Percentiles rank a stretch among this genome's conserved stretches.
These are phyloP conservation scores for Eupithecia dodoneata DNA, from an alignment of 2,888 invertebrate species.

Conservation along the genomic window DNA sequence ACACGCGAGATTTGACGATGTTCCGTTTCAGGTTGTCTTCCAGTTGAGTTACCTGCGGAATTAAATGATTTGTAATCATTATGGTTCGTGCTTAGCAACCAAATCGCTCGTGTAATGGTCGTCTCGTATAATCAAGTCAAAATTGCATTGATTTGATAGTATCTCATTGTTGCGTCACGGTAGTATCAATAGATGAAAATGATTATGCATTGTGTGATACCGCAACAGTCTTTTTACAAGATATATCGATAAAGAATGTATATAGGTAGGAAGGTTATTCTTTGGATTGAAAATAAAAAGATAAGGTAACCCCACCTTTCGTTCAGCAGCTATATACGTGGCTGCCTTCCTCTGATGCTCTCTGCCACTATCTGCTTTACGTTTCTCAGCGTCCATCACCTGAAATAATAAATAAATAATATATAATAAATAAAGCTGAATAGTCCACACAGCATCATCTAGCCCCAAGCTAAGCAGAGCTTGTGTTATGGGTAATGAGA, in stretches of 20 bases:
- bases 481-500: too few relatives aligned
- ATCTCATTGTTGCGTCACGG: neutral
- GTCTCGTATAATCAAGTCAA: neutral
- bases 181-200: neutral
- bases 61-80: neutral
- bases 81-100: neutral
- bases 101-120: neutral
- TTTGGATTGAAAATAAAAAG: neutral
- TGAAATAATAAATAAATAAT: slow-evolving; percentile 53
- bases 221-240: neutral
- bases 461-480: too few relatives aligned
- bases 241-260: neutral
- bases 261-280: neutral
- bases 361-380: slow-evolving; percentile 94
- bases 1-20: slow-evolving; percentile 93
- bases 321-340: slow-evolving; percentile 92
- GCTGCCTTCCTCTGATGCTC: slow-evolving; percentile 93
- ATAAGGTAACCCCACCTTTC: slow-evolving; percentile 82
- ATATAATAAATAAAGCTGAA: too few relatives aligned
- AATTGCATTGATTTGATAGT: neutral
- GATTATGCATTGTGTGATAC: neutral
- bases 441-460: too few relatives aligned
- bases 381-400: slow-evolving; percentile 97
- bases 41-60: slow-evolving; percentile 86
- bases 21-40: slow-evolving; percentile 93